Base-by-base conservation (phyloP, 2,797 vertebrate species). In the Periophthalmus magnuspinnatus region DNA sequence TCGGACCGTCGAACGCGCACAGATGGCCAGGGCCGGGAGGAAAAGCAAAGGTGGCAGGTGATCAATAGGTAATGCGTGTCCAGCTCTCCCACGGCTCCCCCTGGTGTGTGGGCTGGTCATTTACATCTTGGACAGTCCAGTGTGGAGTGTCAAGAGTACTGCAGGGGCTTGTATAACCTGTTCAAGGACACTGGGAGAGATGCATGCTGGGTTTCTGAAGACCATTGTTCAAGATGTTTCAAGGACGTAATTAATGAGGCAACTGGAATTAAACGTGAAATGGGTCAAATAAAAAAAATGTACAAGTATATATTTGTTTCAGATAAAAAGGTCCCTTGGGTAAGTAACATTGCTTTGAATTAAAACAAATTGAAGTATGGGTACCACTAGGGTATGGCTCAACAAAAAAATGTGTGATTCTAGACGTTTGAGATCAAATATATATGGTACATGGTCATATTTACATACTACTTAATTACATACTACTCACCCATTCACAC, bases 21-120 rank as follows among this genome's bases (percentile, higher is more conserved):
- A 86, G 87, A 87, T 88, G 84, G 80, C 38, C 63, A 68, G 67
- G 69, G 70, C 80, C 81, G 80, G 16, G 16, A 84, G 81, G 82
- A 69, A 14, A 62, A 81, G 57, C 68, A 72, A 68, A n/a, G 32
- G 68, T 59, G 59, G 70, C 62, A 28, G 79, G 65, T 71, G 77
- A 88, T 89, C 78, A 78, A 78, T 78, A 70, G 78, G 80, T 78
- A 81, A 74, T 67, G 47, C 71, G 58, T 65, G 65, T 77, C 74
- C 36, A 64, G 77, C 77, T 83, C 77, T 86, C 82, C 45, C 70
- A 65, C 69, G 74, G 83, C 89, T 83, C 89, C 88, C 87, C 78
- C 90, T 91, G 56, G 87, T 88, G 63, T 65, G 75, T 69, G 0
- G 33, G 34, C 8, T 19, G 34, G 16, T 78, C 63, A 84, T 85